Conservation (phyloP, 2,888 invertebrate genomes). For the Eurois occulta region DNA sequence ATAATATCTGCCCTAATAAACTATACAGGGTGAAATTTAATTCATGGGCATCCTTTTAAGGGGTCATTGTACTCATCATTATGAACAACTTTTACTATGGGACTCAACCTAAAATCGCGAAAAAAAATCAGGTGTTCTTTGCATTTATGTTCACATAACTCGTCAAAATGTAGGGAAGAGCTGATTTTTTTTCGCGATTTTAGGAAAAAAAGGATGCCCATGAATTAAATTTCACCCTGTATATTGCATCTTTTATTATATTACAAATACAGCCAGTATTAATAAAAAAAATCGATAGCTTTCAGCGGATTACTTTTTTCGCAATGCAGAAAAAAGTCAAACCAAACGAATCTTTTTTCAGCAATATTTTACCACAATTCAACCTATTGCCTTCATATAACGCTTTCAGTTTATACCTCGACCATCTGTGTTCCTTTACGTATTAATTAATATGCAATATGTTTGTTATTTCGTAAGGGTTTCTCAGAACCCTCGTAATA, state of each 20-base stretch:
- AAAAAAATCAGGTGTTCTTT: too few relatives aligned
- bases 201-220: too few relatives aligned
- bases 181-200: too few relatives aligned
- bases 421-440: slow-evolving; percentile 22
- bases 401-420: slow-evolving; percentile 6
- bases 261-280: slow-evolving; percentile 7
- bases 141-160: too few relatives aligned
- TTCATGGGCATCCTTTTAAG: too few relatives aligned
- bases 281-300: slow-evolving; percentile 37
- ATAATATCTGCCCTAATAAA: neutral
- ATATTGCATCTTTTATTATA: neutral
- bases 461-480: slow-evolving; percentile 60
- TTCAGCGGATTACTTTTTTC: slow-evolving; percentile 20
- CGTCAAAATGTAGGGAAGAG: too few relatives aligned
- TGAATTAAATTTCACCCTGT: too few relatives aligned
- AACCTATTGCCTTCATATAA: neutral
- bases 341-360: neutral
- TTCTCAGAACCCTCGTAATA: slow-evolving; percentile 42
- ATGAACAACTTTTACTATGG: too few relatives aligned
- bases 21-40: too few relatives aligned
- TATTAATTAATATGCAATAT: slow-evolving; percentile 62
- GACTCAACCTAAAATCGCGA: too few relatives aligned
- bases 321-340: slow-evolving; percentile 20
- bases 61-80: too few relatives aligned
- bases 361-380: slow-evolving; percentile 5